Base-by-base conservation (phyloP, 2,888 invertebrate species). In the Itoplectis maculator region DNA sequence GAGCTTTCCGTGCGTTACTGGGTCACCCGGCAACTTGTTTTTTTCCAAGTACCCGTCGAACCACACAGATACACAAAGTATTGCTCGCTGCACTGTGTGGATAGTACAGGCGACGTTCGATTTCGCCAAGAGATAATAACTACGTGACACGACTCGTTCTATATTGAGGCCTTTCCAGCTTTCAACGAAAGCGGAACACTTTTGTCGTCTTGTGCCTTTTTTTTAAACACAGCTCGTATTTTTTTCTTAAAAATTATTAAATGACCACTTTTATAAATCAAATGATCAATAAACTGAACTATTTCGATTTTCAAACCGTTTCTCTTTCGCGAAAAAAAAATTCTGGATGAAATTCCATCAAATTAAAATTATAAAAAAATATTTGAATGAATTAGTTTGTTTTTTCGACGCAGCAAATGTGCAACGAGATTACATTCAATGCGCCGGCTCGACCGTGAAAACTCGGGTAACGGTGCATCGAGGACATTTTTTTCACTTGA, bases 21-120 rank as follows among this genome's bases (percentile, higher is more conserved):
- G 78, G 78, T 79, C 78, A 78, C 45, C 65, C 72, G 70, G 56
- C 70, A 40, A 56, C 72, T 42, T 65, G 78, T 78, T 77, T 77
- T n/a, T 74, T 78, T 78, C 78, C 63, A 9, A 65, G 78, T 79
- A 66, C 45, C 37, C 37, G 20, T 42, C 42, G 35, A 72, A 18
- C 54, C 42, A 72, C 42, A 20, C 63, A 20, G 35, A 7, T 11
- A 54, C 37, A 56, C 29, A n/a, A 13, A 65, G 20, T 49, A 18
- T 47, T 37, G 37, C 35, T 20, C 6, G 59, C 47, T 61, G 47
- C 37, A 37, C 35, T 15, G 37, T 15, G 37, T 11, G 15, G 61
- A 61, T 47, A 61, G 18, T 35, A 37, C 15, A 70, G 51, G 51
- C 42, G 70, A 61, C 61, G 77, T 63, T 70, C 23, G 78, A 79